Base-by-base conservation (phyloP, 1,140 invertebrate genomes). In the Lasioglossum albipes region DNA sequence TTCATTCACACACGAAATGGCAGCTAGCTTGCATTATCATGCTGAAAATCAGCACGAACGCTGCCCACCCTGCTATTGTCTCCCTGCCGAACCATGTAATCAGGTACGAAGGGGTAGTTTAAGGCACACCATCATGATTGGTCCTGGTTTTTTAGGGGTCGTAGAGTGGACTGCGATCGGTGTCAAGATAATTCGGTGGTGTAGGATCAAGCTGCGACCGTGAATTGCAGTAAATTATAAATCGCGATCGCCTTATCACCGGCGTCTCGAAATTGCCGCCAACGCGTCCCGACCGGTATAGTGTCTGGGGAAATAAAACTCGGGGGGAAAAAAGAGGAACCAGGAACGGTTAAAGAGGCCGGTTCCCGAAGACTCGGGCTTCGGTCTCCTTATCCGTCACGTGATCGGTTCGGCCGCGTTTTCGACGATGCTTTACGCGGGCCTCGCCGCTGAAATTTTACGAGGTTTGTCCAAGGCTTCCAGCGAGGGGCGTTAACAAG, bases 401-500 rank as follows among this genome's bases (percentile, higher is more conserved):
- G 80, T 72, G 76, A 85, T 80, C 72, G 62, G 22, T 20, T 79
- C 52, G 42, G 70, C 31, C 54, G 65, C 57, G 78, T 85, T 76
- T 81, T 64, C 75, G 69, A 71, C 83, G 83, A 73, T 76, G 59
- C 45, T 79, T 71, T 73, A 61, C 54, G 62, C 74, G 18, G 70
- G 79, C 65, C 27, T 72, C 72, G 69, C 74, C 71, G 81, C 69
- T 59, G 42, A 59, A 81, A 84, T 80, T 90, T 90, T 89, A 90
- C 84, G 89, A 90, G 87, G 85, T 90, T 89, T 87, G 86, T 86
- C 84, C 83, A 84, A 84, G 79, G 83, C 84, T 86, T 82, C 65
- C 70, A 79, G 79, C 79, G 82, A 73, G 70, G 79, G 83, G 81
- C 88, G 87, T 90, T 90, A 90, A 90, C 90, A 83, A 90, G 90